Conservation (phyloP, 2,797 vertebrate genomes). For the Gephyroberyx darwinii region DNA sequence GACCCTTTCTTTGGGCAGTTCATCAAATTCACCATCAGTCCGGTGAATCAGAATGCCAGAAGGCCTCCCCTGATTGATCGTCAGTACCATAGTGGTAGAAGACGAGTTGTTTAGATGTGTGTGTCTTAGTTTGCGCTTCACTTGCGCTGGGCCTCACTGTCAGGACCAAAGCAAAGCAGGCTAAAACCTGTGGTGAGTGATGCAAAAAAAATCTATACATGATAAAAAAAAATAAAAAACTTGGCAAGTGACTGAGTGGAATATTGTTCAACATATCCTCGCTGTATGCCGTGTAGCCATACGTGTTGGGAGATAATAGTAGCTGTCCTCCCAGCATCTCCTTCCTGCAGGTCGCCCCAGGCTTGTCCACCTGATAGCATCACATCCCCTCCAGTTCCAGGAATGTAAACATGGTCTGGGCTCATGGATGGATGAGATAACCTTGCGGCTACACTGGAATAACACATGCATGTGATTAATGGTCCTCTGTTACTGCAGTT, state of each 20-base stretch:
- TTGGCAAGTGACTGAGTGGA: background rate
- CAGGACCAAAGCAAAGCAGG: background rate
- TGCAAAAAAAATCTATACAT: no score
- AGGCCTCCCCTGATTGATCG: background rate
- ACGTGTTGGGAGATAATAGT: constrained; percentile 45
- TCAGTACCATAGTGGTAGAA: background rate
- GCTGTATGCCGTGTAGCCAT: constrained; percentile 7
- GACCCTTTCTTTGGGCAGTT: constrained; percentile 27
- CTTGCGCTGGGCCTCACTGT: no score
- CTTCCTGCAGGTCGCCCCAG: constrained; percentile 28
- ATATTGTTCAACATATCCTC: background rate
- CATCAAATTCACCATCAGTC: constrained; percentile 10
- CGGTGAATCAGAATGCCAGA: constrained; percentile 17
- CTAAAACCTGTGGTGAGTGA: no score
- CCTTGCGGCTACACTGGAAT: constrained; percentile 26
- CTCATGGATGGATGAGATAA: constrained; percentile 8
- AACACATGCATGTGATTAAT: constrained; percentile 33
- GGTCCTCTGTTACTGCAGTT: constrained; percentile 17
- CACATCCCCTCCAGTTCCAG: constrained; percentile 45
- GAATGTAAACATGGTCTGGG: constrained; percentile 68
- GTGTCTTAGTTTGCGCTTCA: background rate
- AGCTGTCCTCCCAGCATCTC: constrained; percentile 29
- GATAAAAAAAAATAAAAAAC: no score
- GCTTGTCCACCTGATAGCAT: constrained; percentile 59
- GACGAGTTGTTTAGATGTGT: background rate